Percentiles rank a stretch among this genome's conserved stretches.
Evolutionary conservation across 2,797 vertebrate genomes (phyloP).

Genomic region (Hoplostethus mediterraneus): DNA sequence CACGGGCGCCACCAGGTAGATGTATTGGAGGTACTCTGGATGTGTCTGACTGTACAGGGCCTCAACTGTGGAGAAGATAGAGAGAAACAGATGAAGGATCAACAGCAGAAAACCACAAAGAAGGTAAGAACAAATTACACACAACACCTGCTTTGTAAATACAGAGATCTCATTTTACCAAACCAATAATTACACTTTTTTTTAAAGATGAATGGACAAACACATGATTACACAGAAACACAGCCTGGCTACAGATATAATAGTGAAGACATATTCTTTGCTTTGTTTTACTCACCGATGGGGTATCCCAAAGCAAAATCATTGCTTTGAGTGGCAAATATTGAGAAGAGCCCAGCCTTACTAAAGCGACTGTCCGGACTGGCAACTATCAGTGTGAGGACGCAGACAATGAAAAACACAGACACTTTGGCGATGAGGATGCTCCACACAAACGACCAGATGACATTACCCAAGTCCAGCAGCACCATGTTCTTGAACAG

Average conservation of each 20-base stretch:
- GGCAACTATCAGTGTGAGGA: constrained; percentile 91
- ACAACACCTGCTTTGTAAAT: no score
- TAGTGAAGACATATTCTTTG: not conserved
- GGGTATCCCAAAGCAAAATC: constrained; percentile 98
- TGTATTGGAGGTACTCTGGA: constrained; percentile 96
- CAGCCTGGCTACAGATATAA: not conserved
- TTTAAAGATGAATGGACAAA: not conserved
- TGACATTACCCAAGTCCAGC: constrained; percentile 93
- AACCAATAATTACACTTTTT: no score
- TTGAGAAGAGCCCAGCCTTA: constrained; percentile 96
- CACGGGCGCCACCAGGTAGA: constrained; percentile 97
- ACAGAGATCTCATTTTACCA: no score
- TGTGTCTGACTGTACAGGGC: constrained; percentile 85
- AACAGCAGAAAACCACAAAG: constrained; percentile 84
- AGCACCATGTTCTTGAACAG: constrained; percentile 99
- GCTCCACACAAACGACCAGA: constrained; percentile 97
- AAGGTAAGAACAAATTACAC: no score
- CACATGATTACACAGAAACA: not conserved
- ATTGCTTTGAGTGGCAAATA: constrained; percentile 99
- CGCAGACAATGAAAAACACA: constrained; percentile 91
- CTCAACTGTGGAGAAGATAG: constrained; percentile 84
- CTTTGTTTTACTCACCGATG: constrained; percentile 89
- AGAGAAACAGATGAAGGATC: constrained; percentile 89
- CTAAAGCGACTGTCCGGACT: constrained; percentile 90
- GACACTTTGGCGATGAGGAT: constrained; percentile 94